Evolutionary conservation across 2,888 invertebrate species (phyloP).

Genomic region (Drosophila macrospina): DNA sequence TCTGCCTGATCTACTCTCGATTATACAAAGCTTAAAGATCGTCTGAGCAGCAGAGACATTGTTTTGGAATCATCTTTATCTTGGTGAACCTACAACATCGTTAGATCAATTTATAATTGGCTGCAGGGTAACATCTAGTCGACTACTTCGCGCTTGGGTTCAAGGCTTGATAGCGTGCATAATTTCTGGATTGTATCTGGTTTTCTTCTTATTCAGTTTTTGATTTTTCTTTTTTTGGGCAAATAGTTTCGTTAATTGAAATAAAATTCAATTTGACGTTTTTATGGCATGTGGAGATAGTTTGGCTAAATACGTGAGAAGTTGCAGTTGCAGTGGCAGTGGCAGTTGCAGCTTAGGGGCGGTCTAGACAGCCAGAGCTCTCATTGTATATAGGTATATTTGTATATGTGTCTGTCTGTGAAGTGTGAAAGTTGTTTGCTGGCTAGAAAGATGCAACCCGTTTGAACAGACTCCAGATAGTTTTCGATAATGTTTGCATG

Average conservation of each 20-base stretch:
- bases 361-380: constrained; percentile 43
- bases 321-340: constrained; percentile 48
- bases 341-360: constrained; percentile 30
- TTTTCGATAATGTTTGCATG: constrained; percentile 28
- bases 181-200: constrained; percentile 55
- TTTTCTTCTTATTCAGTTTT: constrained; percentile 38
- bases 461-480: constrained; percentile 42
- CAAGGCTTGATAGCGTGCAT: constrained; percentile 60
- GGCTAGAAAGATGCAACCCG: constrained; percentile 65
- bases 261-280: constrained; percentile 79
- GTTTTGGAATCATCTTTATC: no score
- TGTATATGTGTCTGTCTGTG: constrained; percentile 24
- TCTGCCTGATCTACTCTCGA: no score
- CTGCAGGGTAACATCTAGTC: constrained; percentile 1
- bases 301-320: constrained; percentile 75
- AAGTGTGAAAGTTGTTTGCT: constrained; percentile 72
- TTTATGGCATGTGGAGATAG: constrained; percentile 76
- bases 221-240: constrained; percentile 42
- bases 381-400: no score
- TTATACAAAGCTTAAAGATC: no score
- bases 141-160: background rate
- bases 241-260: constrained; percentile 80
- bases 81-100: no score
- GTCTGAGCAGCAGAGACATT: no score
- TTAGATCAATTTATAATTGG: no score